Conservation (phyloP, 2,113 vertebrate species). For the Chlamydotis undulata region DNA sequence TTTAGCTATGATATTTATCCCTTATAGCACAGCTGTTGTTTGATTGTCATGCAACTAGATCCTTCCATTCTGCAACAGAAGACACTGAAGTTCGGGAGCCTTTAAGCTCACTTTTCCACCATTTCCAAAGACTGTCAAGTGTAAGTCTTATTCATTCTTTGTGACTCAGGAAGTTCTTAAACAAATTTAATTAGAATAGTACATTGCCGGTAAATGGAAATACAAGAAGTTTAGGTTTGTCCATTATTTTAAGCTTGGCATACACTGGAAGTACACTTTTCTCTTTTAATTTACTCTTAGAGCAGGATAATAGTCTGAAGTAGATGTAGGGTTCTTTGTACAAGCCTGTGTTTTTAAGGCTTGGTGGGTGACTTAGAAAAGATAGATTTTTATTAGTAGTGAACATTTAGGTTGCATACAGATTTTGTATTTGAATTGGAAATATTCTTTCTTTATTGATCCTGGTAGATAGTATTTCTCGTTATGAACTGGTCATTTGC, state of each 20-base stretch:
- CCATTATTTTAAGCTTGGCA: neutral
- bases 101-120: neutral
- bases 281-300: conserved; percentile 22
- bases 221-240: neutral
- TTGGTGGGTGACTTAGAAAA: neutral
- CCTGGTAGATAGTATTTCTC: neutral
- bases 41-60: neutral
- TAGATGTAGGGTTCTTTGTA: neutral
- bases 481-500: neutral
- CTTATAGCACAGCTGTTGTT: neutral
- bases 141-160: neutral
- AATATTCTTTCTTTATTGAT: neutral
- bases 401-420: neutral
- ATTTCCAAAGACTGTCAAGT: neutral
- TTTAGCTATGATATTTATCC: neutral
- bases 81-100: neutral
- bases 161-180: neutral
- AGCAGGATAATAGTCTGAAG: neutral
- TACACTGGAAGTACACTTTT: neutral
- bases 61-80: neutral
- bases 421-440: neutral
- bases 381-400: neutral
- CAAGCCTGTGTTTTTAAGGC: neutral
- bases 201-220: neutral
- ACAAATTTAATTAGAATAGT: neutral